Conservation (phyloP, 2,888 invertebrate species). For the Hirudinaria manillensis region DNA sequence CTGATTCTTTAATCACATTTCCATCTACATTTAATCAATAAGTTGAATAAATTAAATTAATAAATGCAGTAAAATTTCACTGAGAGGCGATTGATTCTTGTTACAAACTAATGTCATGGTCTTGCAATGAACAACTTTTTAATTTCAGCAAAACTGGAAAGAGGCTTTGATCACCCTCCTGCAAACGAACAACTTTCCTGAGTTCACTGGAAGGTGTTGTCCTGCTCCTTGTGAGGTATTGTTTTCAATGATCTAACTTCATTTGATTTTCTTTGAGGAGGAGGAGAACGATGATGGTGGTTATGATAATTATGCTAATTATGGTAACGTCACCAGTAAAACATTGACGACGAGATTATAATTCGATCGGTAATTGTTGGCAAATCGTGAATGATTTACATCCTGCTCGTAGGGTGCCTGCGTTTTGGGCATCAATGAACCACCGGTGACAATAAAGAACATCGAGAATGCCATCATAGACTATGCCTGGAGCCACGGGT, state of each 20-base stretch:
- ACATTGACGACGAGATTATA: neutral
- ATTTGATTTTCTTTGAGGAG: too few species aligned
- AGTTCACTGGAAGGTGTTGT: conserved; percentile 79
- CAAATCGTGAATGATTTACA: neutral
- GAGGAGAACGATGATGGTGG: too few species aligned
- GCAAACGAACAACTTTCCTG: conserved; percentile 98
- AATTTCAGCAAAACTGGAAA: conserved; percentile 74
- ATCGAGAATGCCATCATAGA: conserved; percentile 98
- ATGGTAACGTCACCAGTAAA: neutral
- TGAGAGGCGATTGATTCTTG: too few species aligned
- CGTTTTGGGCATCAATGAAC: conserved; percentile 88
- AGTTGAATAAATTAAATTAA: too few species aligned
- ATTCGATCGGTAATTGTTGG: neutral
- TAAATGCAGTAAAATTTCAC: too few species aligned
- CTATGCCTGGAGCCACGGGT: conserved; percentile 90
- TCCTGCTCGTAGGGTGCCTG: conserved; percentile 69
- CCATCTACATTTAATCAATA: neutral
- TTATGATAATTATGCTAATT: too few species aligned
- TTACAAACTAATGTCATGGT: too few species aligned
- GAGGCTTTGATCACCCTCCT: conserved; percentile 84
- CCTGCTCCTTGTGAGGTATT: conserved; percentile 82
- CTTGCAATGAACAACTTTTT: neutral
- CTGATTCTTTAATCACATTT: neutral
- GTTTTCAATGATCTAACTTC: neutral
- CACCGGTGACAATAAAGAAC: conserved; percentile 95